A percentile compares a stretch with the other conserved stretches of the same genome.
phyloP scores from a whole-genome alignment of 2,113 vertebrate species.

The Genyomyrus donnyi region DNA sequence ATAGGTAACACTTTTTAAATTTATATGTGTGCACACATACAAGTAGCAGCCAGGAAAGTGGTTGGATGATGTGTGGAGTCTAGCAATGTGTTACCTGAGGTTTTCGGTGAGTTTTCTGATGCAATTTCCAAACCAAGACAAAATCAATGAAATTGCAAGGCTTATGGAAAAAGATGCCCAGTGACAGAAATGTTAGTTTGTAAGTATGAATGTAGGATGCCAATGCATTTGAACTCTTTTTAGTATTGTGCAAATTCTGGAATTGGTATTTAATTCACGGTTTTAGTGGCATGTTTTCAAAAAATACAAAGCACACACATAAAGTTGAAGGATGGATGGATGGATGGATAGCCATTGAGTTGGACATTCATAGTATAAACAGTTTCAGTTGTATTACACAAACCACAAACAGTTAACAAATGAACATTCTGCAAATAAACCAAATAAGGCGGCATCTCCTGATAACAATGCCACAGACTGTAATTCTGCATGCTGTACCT shows the following conservation, averaged over 20 bases:
- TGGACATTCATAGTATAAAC: not conserved
- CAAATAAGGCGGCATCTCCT: not conserved
- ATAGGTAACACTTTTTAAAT: not conserved
- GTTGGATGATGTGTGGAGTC: not conserved
- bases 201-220: not conserved
- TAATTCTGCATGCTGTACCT: not conserved
- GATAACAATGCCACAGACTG: not conserved
- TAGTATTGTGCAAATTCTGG: not conserved
- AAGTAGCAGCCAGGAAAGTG: not conserved
- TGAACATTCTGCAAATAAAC: not conserved
- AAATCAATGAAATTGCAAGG: not conserved
- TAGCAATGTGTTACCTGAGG: not conserved
- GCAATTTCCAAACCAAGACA: conserved; percentile 3
- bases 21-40: not conserved
- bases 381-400: too few species aligned
- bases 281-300: not conserved
- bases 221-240: not conserved
- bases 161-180: not conserved
- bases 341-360: not conserved
- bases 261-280: not conserved
- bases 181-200: not conserved
- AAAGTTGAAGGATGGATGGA: not conserved
- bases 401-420: not conserved
- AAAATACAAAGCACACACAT: not conserved
- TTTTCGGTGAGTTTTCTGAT: not conserved